Evolutionary conservation across 2,113 vertebrate genomes (phyloP).

Genomic region (Neotoma lepida): DNA sequence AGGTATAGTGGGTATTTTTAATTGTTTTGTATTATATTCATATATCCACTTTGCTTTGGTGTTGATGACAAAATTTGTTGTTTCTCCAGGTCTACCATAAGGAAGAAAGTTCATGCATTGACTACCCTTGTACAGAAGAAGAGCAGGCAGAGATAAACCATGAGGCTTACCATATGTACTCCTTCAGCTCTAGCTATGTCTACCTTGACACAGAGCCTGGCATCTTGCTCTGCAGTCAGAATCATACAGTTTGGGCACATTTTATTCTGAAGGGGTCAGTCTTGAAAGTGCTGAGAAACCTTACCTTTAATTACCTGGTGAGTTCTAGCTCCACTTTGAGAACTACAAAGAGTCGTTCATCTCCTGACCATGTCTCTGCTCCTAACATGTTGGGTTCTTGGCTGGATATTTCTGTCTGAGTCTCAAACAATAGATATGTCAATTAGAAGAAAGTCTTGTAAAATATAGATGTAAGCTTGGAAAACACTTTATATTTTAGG

Average conservation of each 20-base stretch:
- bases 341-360: not conserved
- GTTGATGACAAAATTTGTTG: slow-evolving; percentile 18
- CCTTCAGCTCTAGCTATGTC: slow-evolving; percentile 22
- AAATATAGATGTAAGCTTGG: not conserved
- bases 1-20: too few species aligned
- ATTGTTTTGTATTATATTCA: too few species aligned
- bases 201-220: not conserved
- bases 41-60: too few species aligned
- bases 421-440: too few species aligned
- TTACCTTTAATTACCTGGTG: not conserved
- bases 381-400: not conserved
- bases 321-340: slow-evolving; percentile 4
- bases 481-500: slow-evolving; percentile 66
- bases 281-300: too few species aligned
- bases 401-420: too few species aligned
- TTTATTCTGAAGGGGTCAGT: not conserved
- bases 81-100: slow-evolving; percentile 79
- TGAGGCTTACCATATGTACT: slow-evolving; percentile 69
- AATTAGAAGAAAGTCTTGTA: too few species aligned
- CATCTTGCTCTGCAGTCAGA: not conserved
- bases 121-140: slow-evolving; percentile 56
- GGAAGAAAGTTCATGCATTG: not conserved
- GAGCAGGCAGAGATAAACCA: not conserved
- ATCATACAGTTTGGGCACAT: not conserved
- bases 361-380: not conserved